phyloP scores from a whole-genome alignment of 2,113 vertebrate genomes.

The Aptenodytes forsteri region DNA sequence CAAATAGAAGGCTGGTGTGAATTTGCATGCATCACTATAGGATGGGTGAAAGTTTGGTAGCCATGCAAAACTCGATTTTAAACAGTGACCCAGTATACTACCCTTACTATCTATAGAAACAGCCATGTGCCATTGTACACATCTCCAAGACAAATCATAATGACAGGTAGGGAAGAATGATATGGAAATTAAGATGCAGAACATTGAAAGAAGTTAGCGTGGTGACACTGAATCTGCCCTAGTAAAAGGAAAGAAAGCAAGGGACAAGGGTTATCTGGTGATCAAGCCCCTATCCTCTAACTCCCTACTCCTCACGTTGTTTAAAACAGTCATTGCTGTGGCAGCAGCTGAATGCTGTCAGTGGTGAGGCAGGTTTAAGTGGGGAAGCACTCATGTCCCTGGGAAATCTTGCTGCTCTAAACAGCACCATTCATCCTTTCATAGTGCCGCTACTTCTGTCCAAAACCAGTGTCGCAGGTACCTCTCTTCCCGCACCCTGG shows the following conservation, averaged over 20 bases:
- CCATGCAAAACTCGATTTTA: not conserved
- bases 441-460: not conserved
- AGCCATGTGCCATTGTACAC: not conserved
- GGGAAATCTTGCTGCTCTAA: not conserved
- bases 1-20: not conserved
- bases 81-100: not conserved
- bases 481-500: accelerated
- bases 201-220: accelerated
- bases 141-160: not conserved
- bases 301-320: not conserved
- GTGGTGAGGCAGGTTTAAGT: not conserved
- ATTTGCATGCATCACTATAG: not conserved
- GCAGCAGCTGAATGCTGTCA: not conserved
- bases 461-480: not conserved
- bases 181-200: not conserved
- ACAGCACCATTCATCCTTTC: not conserved
- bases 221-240: not conserved
- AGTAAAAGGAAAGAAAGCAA: not conserved
- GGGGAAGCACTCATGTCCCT: not conserved
- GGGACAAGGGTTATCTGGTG: not conserved
- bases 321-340: not conserved
- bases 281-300: not conserved
- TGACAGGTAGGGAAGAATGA: not conserved
- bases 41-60: not conserved
- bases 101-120: not conserved